Conservation (phyloP, 1,140 invertebrate species). For the Venustaconcha ellipsiformis region DNA sequence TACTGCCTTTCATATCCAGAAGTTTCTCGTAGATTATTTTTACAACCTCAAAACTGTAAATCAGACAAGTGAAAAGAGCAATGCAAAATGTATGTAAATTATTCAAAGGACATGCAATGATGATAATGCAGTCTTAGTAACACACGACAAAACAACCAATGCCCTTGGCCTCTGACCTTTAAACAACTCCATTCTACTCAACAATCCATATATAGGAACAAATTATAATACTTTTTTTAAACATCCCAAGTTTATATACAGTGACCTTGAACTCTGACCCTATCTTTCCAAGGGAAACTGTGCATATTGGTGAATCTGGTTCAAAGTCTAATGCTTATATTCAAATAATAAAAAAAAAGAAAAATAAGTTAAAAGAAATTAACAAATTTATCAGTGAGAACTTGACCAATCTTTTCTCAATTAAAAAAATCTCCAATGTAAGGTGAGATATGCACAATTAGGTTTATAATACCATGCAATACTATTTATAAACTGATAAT, state of each 20-base stretch:
- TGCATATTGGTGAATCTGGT: no score
- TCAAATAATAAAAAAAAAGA: no score
- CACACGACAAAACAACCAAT: background rate
- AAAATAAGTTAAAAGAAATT: no score
- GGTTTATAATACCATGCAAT: no score
- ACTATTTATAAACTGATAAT: no score
- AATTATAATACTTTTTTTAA: background rate
- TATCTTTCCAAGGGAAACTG: no score
- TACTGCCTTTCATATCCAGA: slow-evolving; percentile 95
- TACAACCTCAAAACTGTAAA: slow-evolving; percentile 90
- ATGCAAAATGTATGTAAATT: slow-evolving; percentile 82
- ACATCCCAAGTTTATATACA: background rate
- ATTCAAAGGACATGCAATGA: background rate
- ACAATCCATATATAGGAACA: background rate
- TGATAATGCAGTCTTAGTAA: background rate
- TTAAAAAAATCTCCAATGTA: no score
- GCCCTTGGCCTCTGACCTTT: background rate
- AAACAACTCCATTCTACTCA: background rate
- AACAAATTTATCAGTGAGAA: no score
- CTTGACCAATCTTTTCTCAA: no score
- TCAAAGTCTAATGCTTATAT: no score
- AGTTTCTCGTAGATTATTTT: slow-evolving; percentile 97
- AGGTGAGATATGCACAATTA: no score
- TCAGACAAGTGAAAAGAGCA: slow-evolving; percentile 55
- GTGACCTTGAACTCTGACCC: background rate